phyloP scores from a whole-genome alignment of 2,888 invertebrate genomes.

The Dyspetes luteomarginatus region DNA sequence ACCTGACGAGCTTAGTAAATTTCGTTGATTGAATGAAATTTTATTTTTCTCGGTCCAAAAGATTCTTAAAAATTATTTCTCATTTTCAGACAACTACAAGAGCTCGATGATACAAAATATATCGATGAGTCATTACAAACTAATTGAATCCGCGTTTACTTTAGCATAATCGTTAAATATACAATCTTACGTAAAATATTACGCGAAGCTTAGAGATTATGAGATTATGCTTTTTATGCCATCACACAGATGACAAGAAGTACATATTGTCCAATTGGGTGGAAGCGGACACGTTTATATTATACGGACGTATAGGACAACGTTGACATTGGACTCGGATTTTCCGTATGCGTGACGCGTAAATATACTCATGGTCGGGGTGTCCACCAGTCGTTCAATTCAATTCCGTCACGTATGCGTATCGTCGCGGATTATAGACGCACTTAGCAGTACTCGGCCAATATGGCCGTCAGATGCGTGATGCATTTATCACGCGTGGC shows the following conservation, averaged over 20 bases:
- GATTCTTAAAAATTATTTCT: no score
- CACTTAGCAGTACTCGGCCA: not conserved
- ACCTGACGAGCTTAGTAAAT: no score
- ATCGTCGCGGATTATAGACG: slow-evolving; percentile 32
- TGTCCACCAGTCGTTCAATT: slow-evolving; percentile 59
- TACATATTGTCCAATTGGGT: slow-evolving; percentile 66
- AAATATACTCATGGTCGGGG: slow-evolving; percentile 37
- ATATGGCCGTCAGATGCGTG: not conserved
- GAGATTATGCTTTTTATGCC: no score
- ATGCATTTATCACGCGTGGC: slow-evolving; percentile 50
- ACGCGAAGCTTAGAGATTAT: no score
- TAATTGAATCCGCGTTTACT: no score
- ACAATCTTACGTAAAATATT: no score
- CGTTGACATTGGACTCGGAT: slow-evolving; percentile 77
- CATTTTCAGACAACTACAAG: no score
- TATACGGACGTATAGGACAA: slow-evolving; percentile 12
- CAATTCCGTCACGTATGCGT: slow-evolving; percentile 41
- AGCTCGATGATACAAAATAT: no score
- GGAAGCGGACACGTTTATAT: slow-evolving; percentile 55
- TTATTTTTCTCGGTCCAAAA: no score
- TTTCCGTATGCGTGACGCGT: slow-evolving; percentile 78
- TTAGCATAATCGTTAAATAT: no score
- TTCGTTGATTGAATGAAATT: no score
- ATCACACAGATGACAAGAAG: slow-evolving; percentile 67
- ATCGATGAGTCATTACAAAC: no score